Evolutionary conservation across 2,113 vertebrate genomes (phyloP), one percentile per base, ranked within the genome.

Genomic region (Campylomormyrus tamandua): DNA sequence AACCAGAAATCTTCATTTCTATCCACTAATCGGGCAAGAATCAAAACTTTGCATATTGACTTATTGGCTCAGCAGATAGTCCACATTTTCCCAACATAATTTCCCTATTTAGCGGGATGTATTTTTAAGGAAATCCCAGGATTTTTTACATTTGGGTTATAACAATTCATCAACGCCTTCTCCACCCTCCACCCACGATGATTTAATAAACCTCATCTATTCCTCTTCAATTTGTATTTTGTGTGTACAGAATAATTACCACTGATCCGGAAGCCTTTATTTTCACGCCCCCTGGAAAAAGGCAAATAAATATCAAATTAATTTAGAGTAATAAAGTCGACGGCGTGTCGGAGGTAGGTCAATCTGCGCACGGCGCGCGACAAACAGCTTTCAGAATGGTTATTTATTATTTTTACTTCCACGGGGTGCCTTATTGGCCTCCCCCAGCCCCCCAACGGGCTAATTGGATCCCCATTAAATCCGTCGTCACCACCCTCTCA

Each of bases 381-480:
- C 35, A 62, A 62, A 58, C 24, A 24, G 27, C 89, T 87, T 83
- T 53, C 77, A 53, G 27, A 66, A 83, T 89, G 89, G 89, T 74
- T 35, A 58, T 52, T 50, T 35, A 58, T 52, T 50, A 89, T 89
- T 83, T 80, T 87, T 52, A 52, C 11, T 39, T 58, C 58, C 83
- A 85, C 90, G 3, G 15, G 86, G 19, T 2, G 19, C 56, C 53
- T 90, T 89, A 42, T 42, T 90, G 90, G 89, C 88, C 87, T 39
- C 39, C 46, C 21, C 56, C 52, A 86, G 87, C 89, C 90, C 46
- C 89, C 21, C 86, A 62, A 87, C 9, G 45, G 89, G 87, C 49
- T 93, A 93, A 92, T 90, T 92, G 87, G 85, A 90, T 77, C 87
- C 66, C 90, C 90, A 88, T 91, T 93, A 90, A 91, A 46, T 91